phyloP scores from a whole-genome alignment of 2,888 invertebrate species.

The Dasypogon diadema region DNA sequence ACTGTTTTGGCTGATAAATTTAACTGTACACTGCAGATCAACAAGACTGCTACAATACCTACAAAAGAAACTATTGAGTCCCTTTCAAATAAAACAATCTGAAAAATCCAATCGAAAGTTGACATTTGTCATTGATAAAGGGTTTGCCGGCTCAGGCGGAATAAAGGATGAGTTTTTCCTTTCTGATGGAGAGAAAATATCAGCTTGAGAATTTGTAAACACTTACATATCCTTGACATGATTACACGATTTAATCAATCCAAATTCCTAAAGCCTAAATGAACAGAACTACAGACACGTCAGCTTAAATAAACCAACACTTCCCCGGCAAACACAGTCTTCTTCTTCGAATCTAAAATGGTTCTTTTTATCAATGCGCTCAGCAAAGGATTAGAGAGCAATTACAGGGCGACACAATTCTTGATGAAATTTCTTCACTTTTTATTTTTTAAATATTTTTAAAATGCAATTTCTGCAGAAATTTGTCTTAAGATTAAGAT shows the following conservation, averaged over 20 bases:
- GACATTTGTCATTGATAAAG: background rate
- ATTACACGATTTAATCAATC: background rate
- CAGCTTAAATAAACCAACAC: conserved; percentile 31
- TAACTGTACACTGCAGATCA: conserved; percentile 3
- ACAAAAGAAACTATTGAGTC: conserved; percentile 2
- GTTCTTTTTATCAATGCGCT: too few relatives aligned
- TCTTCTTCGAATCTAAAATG: conserved; percentile 1
- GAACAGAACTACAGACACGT: conserved; percentile 41
- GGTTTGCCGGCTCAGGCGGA: background rate
- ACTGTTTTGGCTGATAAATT: conserved; percentile 61
- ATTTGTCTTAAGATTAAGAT: too few relatives aligned
- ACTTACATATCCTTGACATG: too few relatives aligned
- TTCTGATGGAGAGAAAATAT: too few relatives aligned
- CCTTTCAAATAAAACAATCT: background rate
- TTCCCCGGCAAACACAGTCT: background rate
- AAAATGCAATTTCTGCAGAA: too few relatives aligned
- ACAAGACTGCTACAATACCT: conserved; percentile 23
- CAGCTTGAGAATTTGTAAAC: too few relatives aligned
- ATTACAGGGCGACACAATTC: too few relatives aligned
- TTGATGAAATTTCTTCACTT: too few relatives aligned
- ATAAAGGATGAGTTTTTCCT: too few relatives aligned
- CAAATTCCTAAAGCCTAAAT: conserved; percentile 3
- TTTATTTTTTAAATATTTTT: too few relatives aligned
- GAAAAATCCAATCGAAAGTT: background rate
- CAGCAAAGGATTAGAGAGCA: too few relatives aligned